Base-by-base conservation (phyloP, 53 echinoderm and acorn worm species). In the Luidia sarsii region DNA sequence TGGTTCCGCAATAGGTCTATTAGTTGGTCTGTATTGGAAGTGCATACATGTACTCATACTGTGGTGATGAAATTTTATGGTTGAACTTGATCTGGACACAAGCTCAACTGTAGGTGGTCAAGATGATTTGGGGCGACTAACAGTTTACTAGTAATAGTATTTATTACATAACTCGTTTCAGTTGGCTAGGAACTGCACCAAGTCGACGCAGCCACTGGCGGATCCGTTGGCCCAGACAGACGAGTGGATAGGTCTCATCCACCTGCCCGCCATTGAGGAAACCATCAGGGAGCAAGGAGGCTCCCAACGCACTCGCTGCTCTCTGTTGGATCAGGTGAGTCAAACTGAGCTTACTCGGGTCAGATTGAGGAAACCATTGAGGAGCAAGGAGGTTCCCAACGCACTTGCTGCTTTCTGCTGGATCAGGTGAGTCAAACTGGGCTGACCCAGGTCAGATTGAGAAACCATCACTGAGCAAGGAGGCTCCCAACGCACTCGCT, bases 161-260 rank as follows among this genome's bases (percentile, higher is more conserved):
- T 34, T 64, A 0, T 64, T 64, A 36, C 25, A 64, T 15, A 32
- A 14, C 23, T 20, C 28, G 29, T 28, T 19, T 22, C 74, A 75
- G 75, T 43, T 75, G 24, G 14, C 62, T 3, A 20, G 60, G 61
- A 75, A 75, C 61, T 75, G 75, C 60, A 75, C 75, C n/a, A 75
- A 67, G 75, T 80, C 48, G 60, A 90, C 85, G 57, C 85, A 73
- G 36, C 73, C 73, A 64, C 19, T 50, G 6, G 65, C 46, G 19
- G 37, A 56, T 9, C n/a, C n/a, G n/a, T 67, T 33, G 16, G 39
- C 65, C 23, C 81, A 80, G 14, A 86, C 88, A 34, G 82, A 82
- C 22, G 85, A 91, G 20, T 90, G 94, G 86, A 81, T 99, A 2
- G 99, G 91, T 19, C 67, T 91, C 27, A 83, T 99, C 28, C 89